phyloP scores from a whole-genome alignment of 2,113 vertebrate species.

The Scatophagus argus region DNA sequence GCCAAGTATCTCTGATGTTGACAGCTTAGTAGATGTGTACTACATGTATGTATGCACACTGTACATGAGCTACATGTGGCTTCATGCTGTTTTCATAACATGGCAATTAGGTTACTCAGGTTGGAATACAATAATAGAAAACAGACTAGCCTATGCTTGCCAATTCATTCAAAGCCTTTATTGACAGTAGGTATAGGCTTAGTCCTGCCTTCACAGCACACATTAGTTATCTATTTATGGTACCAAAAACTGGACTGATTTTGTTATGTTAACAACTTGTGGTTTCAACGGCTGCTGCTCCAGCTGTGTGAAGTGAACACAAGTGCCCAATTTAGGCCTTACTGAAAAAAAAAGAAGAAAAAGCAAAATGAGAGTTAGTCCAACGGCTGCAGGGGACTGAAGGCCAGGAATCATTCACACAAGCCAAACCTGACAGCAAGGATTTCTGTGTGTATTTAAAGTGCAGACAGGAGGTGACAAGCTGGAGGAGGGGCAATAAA shows the following conservation, averaged over 20 bases:
- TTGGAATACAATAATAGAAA: slow-evolving; percentile 38
- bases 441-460: slow-evolving; percentile 54
- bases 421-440: slow-evolving; percentile 43
- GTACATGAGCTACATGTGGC: slow-evolving; percentile 15
- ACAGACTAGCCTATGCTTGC: slow-evolving; percentile 16
- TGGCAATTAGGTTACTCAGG: slow-evolving; percentile 11
- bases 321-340: slow-evolving; percentile 72
- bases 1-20: not conserved
- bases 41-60: slow-evolving; percentile 2
- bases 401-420: slow-evolving; percentile 50
- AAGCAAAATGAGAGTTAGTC: not conserved
- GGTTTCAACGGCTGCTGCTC: slow-evolving; percentile 73
- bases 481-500: not conserved
- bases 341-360: slow-evolving; percentile 5
- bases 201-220: slow-evolving; percentile 19
- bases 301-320: slow-evolving; percentile 68
- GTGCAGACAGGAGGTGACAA: slow-evolving; percentile 60
- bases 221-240: slow-evolving; percentile 61
- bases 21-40: not conserved
- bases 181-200: slow-evolving; percentile 34
- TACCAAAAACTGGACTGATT: slow-evolving; percentile 48
- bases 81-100: slow-evolving; percentile 44
- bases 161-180: slow-evolving; percentile 34
- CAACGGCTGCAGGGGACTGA: slow-evolving; percentile 54
- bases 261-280: slow-evolving; percentile 70